phyloP scores from a whole-genome alignment of 2,888 invertebrate species.

The Tetrapedia diversipes region DNA sequence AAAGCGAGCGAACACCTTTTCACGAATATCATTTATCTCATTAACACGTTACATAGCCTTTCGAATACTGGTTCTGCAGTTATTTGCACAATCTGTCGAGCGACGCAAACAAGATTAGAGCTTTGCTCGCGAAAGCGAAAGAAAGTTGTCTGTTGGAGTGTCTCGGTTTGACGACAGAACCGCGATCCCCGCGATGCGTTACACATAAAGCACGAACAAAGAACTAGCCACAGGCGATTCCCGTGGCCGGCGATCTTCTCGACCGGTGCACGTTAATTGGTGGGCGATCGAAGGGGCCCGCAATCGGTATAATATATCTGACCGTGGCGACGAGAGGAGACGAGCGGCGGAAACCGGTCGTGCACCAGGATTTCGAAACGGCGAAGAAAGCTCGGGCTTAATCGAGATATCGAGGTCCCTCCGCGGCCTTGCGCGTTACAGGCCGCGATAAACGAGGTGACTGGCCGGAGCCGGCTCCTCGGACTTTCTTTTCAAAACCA shows the following conservation, averaged over 20 bases:
- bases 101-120: no score
- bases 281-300: constrained; percentile 28
- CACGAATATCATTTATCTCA: no score
- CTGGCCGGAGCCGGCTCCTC: constrained; percentile 46
- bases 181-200: background rate
- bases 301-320: no score
- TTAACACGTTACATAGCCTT: no score
- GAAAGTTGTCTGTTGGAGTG: no score
- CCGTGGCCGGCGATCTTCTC: background rate
- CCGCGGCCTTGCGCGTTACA: constrained; percentile 63
- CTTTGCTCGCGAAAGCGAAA: no score
- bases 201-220: no score
- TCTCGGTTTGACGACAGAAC: background rate
- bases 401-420: constrained; percentile 67
- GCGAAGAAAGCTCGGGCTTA: constrained; percentile 63
- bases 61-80: no score
- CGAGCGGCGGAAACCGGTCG: constrained; percentile 57
- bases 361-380: constrained; percentile 64
- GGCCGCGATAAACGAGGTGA: constrained; percentile 61
- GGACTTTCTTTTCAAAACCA: constrained; percentile 61
- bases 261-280: constrained; percentile 35
- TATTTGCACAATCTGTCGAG: no score
- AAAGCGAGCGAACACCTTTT: no score
- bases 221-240: no score
- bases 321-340: constrained; percentile 29